These are phyloP conservation scores for Etheostoma nigrum DNA, from an alignment of 2,797 vertebrate genomes.

Conservation along the genomic window DNA sequence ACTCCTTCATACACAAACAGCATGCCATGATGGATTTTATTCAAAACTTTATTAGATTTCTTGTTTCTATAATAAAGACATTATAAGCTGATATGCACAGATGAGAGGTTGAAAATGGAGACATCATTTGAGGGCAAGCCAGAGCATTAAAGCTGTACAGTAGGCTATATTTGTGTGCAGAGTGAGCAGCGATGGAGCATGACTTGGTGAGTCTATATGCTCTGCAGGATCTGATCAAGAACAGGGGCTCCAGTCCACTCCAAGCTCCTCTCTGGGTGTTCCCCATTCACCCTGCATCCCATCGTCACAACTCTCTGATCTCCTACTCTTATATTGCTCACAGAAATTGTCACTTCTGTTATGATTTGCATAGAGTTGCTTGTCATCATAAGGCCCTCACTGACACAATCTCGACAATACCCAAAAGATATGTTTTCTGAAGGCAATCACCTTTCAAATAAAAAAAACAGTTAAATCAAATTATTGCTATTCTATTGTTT, in stretches of 20 bases:
- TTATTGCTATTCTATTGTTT: conserved; percentile 24
- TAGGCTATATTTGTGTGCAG: conserved; percentile 56
- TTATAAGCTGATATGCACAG: conserved; percentile 65
- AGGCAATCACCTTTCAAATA: not conserved
- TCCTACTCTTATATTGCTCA: conserved; percentile 60
- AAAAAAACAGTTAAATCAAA: conserved; percentile 1
- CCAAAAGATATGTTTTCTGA: conserved; percentile 12
- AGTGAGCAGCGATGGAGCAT: conserved; percentile 53
- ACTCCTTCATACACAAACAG: conserved; percentile 2
- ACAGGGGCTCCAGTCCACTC: conserved; percentile 55
- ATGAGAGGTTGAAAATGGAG: conserved; percentile 60
- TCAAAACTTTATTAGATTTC: conserved; percentile 78
- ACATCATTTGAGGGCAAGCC: conserved; percentile 55
- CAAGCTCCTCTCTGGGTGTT: conserved; percentile 51
- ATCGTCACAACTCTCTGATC: conserved; percentile 43
- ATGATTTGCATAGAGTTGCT: conserved; percentile 77
- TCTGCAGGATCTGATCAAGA: conserved; percentile 49
- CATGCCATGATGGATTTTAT: conserved; percentile 41
- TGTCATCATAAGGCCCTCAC: conserved; percentile 42
- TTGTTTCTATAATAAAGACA: conserved; percentile 73
- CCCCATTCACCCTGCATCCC: conserved; percentile 50
- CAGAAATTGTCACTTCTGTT: conserved; percentile 46
- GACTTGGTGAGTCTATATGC: conserved; percentile 41
- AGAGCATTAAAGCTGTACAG: conserved; percentile 54
- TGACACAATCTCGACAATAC: conserved; percentile 21